Percentiles rank a stretch among this genome's conserved stretches.
These are phyloP conservation scores for Manis pentadactyla DNA, from an alignment of 2,797 vertebrate genomes.

Conservation along the genomic window DNA sequence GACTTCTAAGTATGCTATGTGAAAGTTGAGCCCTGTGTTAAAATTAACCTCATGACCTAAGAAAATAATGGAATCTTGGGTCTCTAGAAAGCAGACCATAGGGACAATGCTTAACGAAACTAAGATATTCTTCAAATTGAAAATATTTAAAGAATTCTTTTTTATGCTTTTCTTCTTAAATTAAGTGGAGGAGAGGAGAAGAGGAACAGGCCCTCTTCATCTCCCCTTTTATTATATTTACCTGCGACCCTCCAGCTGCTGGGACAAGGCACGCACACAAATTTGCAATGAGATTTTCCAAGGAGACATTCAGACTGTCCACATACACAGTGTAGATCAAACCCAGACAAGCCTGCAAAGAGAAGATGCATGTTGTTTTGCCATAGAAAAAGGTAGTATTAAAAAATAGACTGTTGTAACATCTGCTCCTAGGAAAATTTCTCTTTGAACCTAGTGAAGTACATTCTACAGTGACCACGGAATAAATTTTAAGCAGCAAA, in stretches of 20 bases:
- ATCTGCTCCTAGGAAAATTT: conserved; percentile 67
- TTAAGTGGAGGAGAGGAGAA: conserved; percentile 71
- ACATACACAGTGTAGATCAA: conserved; percentile 97
- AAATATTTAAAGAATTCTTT: conserved; percentile 86
- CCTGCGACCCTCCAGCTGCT: conserved; percentile 96
- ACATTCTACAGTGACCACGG: conserved; percentile 19
- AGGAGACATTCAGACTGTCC: conserved; percentile 94
- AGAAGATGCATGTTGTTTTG: conserved; percentile 65
- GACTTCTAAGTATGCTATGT: conserved; percentile 80
- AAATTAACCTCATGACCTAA: conserved; percentile 85
- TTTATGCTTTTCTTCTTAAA: conserved; percentile 84
- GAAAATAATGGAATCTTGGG: conserved; percentile 85
- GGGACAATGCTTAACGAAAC: conserved; percentile 81
- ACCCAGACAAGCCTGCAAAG: conserved; percentile 95
- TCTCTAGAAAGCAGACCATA: conserved; percentile 81
- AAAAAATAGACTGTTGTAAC: conserved; percentile 50
- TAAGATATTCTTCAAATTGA: conserved; percentile 78
- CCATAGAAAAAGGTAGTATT: conserved; percentile 55
- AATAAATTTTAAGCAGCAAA: conserved; percentile 63
- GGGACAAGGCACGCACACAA: conserved; percentile 96
- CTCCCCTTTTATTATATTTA: conserved; percentile 83
- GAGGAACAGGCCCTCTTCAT: conserved; percentile 68
- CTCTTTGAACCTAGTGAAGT: conserved; percentile 59
- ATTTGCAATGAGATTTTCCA: conserved; percentile 96
- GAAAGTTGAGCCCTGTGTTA: conserved; percentile 82